Base-by-base conservation (phyloP, 2,888 invertebrate genomes). In the Tenthredo scrophulariae region DNA sequence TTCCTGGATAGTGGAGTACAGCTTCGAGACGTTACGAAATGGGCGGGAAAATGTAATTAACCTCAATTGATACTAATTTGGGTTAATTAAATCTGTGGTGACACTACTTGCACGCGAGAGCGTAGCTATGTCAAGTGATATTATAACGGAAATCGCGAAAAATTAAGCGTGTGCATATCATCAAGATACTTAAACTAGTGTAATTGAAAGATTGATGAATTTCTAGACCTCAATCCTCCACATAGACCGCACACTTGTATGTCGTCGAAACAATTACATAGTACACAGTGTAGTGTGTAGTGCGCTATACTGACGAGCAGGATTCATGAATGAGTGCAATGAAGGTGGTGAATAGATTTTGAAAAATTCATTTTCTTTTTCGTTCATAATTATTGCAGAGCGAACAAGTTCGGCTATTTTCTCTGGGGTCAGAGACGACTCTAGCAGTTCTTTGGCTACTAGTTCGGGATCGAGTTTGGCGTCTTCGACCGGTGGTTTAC, bases 381-480 rank as follows among this genome's bases (percentile, higher is more conserved):
- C n/a, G 33, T 75, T 43, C 43, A 10, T 46, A 2, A 46, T 43
- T 33, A 37, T 40, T 33, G 0, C 90, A 94, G 94, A 94, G 88
- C 93, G 93, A 22, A 90, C 93, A 86, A 93, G 93, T 87, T 92
- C 88, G 87, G 93, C 89, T 29, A 90, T 92, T 13, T 94, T 94
- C 86, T 93, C 94, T 33, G 92, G 93, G 50, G 91, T 93, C 86
- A 91, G 93, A 29, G 95, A 96, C 88, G 96, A 95, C 88, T 96
- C 96, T 5, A 92, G 96, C 84, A 96, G 95, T 88, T 96, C 96
- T 72, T 94, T 96, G 80, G 96, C 96, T 88, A 95, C 95, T 84
- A 94, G 95, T 90, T 96, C 95, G 0, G 91, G 91, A 82, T 91
- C 92, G 84, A 91, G 92, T 87, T 88, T 91, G 86, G 91, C 90